phyloP scores from a whole-genome alignment of 2,113 vertebrate genomes.

The Mirza zaza region DNA sequence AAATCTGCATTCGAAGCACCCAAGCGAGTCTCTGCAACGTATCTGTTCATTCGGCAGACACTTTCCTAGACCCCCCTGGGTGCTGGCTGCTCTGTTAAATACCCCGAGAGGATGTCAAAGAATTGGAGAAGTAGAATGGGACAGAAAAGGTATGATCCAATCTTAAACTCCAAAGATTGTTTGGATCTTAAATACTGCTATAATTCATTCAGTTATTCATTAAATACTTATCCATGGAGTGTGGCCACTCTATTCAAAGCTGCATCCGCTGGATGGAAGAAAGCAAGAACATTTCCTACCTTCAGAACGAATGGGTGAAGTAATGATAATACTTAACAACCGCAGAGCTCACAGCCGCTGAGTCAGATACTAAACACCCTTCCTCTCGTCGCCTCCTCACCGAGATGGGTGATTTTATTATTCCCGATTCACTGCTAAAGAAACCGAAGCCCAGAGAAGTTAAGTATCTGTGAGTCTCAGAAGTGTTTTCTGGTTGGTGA shows the following conservation, averaged over 20 bases:
- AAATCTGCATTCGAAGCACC: not conserved
- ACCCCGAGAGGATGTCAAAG: not conserved
- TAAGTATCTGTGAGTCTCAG: not conserved
- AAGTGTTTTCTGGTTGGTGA: not conserved
- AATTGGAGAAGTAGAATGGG: not conserved
- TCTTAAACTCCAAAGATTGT: not conserved
- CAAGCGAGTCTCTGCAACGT: not conserved
- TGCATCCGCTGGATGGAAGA: not conserved
- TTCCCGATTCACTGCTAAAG: not conserved
- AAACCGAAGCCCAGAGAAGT: not conserved
- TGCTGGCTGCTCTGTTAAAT: not conserved
- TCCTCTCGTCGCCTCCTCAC: not conserved
- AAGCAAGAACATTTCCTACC: not conserved
- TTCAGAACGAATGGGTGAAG: not conserved
- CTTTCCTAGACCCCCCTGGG: not conserved
- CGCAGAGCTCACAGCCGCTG: not conserved
- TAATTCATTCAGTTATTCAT: not conserved
- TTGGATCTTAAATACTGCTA: not conserved
- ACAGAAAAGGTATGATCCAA: not conserved
- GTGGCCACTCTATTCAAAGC: not conserved
- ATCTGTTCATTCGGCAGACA: fast-evolving
- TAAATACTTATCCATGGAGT: not conserved
- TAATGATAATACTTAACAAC: not conserved
- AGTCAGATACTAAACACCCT: not conserved
- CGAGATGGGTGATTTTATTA: not conserved